phyloP scores from a whole-genome alignment of 1,140 invertebrate species.

The Pachyrhynchus sulphureomaculatus region DNA sequence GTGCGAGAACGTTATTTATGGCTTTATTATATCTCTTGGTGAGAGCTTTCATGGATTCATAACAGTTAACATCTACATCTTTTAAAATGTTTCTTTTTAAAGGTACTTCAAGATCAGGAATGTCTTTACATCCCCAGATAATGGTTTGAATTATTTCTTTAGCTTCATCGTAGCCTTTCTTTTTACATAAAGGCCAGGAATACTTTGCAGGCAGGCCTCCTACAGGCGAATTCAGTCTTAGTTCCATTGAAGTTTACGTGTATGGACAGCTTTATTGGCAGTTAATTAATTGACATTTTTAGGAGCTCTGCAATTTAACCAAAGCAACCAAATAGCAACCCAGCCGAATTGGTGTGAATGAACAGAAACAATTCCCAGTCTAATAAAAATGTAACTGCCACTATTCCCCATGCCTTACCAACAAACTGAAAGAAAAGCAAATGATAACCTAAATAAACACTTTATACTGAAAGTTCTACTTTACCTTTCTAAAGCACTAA shows the following conservation, averaged over 20 bases:
- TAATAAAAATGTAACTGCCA: background rate
- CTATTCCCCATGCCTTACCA: background rate
- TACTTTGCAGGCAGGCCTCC: conserved; percentile 19
- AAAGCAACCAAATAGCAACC: no score
- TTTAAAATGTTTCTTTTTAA: conserved; percentile 24
- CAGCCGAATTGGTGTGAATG: conserved; percentile 1
- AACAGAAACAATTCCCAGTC: conserved; percentile 1
- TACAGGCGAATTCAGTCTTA: conserved; percentile 29
- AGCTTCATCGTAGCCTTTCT: conserved; percentile 24
- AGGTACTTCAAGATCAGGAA: conserved; percentile 24
- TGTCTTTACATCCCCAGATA: conserved; percentile 26
- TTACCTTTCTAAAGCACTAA: background rate
- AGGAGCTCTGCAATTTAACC: background rate
- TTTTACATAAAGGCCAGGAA: conserved; percentile 26
- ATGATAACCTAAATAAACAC: conserved; percentile 6
- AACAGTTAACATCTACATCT: conserved; percentile 18
- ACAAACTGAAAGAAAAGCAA: conserved; percentile 11
- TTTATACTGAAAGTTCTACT: background rate
- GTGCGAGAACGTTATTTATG: conserved; percentile 12
- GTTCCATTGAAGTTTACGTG: conserved; percentile 12
- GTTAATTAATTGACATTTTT: conserved; percentile 14
- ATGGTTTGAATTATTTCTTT: conserved; percentile 27
- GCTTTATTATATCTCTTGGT: conserved; percentile 26
- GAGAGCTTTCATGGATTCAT: conserved; percentile 26
- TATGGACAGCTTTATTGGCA: conserved; percentile 16